Percentiles rank a stretch among this genome's conserved stretches.
Evolutionary conservation across 2,113 vertebrate genomes (phyloP).

Genomic region (Podocnemis expansa): DNA sequence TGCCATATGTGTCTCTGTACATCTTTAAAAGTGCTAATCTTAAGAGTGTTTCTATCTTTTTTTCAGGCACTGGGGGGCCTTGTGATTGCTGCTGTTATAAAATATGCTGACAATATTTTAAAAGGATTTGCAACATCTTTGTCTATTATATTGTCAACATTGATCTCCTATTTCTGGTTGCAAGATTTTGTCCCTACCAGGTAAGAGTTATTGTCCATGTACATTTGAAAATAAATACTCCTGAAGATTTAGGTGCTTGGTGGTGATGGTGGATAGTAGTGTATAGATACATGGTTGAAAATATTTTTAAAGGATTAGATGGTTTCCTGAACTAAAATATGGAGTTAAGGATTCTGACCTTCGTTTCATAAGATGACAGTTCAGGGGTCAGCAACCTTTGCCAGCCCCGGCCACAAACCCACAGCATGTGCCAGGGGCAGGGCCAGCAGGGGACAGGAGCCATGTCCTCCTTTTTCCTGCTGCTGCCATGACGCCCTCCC

Average conservation of each 20-base stretch:
- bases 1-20: not conserved
- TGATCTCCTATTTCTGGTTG: slow-evolving; percentile 97
- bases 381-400: no score
- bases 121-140: slow-evolving; percentile 98
- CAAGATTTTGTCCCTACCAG: slow-evolving; percentile 94
- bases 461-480: no score
- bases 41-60: slow-evolving; percentile 10
- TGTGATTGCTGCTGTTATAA: slow-evolving; percentile 98
- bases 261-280: not conserved
- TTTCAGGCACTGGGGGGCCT: slow-evolving; percentile 94
- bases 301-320: not conserved
- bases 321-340: not conserved
- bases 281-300: not conserved
- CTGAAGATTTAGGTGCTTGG: not conserved
- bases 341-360: not conserved
- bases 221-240: not conserved
- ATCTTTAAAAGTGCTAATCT: not conserved
- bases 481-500: no score
- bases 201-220: slow-evolving; percentile 73
- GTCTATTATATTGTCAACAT: slow-evolving; percentile 96
- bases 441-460: no score
- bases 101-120: slow-evolving; percentile 98
- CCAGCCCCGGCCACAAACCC: no score
- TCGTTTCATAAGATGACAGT: not conserved
- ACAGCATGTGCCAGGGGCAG: no score